Percentiles rank a stretch among this genome's conserved stretches.
phyloP scores from a whole-genome alignment of 2,888 invertebrate species.

The Zaprionus bogoriensis region DNA sequence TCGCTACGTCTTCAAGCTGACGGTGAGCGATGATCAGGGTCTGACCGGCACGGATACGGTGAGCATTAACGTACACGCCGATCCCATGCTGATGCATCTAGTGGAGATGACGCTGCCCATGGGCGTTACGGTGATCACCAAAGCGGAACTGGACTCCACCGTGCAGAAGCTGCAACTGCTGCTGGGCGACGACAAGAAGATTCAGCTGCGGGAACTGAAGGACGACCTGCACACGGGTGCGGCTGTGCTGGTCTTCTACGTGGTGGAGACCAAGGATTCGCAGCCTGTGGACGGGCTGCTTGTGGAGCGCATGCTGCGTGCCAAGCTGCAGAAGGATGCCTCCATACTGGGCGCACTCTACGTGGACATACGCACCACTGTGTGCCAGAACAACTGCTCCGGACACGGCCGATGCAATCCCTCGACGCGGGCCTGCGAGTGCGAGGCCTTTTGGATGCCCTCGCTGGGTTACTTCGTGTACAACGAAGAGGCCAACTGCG shows the following conservation, averaged over 20 bases:
- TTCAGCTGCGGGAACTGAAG: conserved; percentile 85
- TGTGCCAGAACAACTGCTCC: conserved; percentile 96
- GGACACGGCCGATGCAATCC: conserved; percentile 95
- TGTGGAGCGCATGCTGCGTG: conserved; percentile 87
- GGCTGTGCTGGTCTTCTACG: conserved; percentile 88
- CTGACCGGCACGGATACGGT: conserved; percentile 91
- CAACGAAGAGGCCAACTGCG: conserved; percentile 90
- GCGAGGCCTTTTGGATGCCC: conserved; percentile 99
- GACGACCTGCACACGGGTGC: conserved; percentile 86
- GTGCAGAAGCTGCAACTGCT: conserved; percentile 89
- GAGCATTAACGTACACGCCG: conserved; percentile 91
- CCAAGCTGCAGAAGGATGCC: conserved; percentile 88
- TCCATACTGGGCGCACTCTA: conserved; percentile 88
- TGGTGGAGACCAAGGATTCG: conserved; percentile 83
- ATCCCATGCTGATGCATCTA: conserved; percentile 89
- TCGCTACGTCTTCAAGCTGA: conserved; percentile 93
- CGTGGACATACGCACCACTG: conserved; percentile 90
- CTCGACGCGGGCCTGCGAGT: conserved; percentile 91
- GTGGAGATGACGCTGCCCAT: conserved; percentile 92
- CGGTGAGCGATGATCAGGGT: conserved; percentile 96
- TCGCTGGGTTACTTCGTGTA: conserved; percentile 88
- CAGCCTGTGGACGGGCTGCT: conserved; percentile 85
- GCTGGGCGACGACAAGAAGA: conserved; percentile 88
- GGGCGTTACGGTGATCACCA: conserved; percentile 87
- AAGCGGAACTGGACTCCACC: conserved; percentile 86